Evolutionary conservation across 1,140 invertebrate genomes (phyloP).

Genomic region (Procambarus clarkii): DNA sequence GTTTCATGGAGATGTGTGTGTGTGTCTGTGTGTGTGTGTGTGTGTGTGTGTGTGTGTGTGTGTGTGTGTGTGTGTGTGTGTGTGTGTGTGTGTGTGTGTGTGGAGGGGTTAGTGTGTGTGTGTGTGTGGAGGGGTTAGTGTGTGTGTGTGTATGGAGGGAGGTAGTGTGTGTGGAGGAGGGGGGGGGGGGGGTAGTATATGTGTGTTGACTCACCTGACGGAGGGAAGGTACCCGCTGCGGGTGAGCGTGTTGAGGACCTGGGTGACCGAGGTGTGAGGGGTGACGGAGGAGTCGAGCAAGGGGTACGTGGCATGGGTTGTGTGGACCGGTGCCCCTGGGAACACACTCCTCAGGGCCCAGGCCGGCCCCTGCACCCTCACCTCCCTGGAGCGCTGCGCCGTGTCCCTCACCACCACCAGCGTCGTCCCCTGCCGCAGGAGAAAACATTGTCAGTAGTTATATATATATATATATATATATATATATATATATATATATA

Average conservation of each 20-base stretch:
- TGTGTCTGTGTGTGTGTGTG: too few relatives aligned
- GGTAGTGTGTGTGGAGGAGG: too few relatives aligned
- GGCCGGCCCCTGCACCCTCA: conserved; percentile 20
- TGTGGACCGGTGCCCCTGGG: background rate
- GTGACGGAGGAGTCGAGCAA: conserved; percentile 4
- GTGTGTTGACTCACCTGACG: conserved; percentile 24
- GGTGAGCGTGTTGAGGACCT: conserved; percentile 12
- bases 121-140: too few relatives aligned
- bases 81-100: too few relatives aligned
- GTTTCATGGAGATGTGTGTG: too few relatives aligned
- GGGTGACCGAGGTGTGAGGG: background rate
- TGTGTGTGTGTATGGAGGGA: too few relatives aligned
- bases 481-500: conserved; percentile 32
- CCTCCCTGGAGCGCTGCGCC: background rate
- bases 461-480: background rate
- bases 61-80: too few relatives aligned
- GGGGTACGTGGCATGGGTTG: background rate
- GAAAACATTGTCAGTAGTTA: background rate
- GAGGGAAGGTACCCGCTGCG: conserved; percentile 26
- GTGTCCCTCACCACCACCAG: conserved; percentile 30
- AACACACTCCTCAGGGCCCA: background rate
- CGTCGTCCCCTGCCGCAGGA: conserved; percentile 27
- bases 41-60: too few relatives aligned
- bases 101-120: too few relatives aligned
- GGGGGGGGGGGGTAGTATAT: background rate